Percentiles rank a stretch among this genome's conserved stretches.
Conservation (phyloP, 2,797 vertebrate genomes). For the Pteronotus mesoamericanus region DNA sequence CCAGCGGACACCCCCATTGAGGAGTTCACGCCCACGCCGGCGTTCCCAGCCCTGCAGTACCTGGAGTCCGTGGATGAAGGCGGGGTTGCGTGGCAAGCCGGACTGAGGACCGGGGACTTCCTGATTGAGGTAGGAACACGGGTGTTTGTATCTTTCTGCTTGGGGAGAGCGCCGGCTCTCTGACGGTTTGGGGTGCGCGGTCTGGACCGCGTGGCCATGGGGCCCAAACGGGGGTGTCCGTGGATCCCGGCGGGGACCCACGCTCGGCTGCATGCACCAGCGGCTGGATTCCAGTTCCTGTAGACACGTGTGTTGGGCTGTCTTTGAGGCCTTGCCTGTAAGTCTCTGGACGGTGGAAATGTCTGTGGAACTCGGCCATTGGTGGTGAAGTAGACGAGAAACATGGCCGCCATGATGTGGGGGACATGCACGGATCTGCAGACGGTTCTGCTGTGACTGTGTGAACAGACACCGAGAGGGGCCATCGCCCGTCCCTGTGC, state of each 20-base stretch:
- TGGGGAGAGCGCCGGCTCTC: slow-evolving; percentile 57
- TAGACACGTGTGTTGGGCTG: background rate
- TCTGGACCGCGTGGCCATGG: accelerated
- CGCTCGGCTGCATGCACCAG: accelerated
- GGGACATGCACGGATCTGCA: accelerated
- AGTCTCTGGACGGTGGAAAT: background rate
- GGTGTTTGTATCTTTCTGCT: background rate
- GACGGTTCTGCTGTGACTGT: background rate
- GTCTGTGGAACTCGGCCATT: background rate
- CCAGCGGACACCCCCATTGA: slow-evolving; percentile 97
- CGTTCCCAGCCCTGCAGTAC: slow-evolving; percentile 97
- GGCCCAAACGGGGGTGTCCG: accelerated
- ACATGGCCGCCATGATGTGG: background rate
- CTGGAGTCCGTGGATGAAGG: slow-evolving; percentile 99
- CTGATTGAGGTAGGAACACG: slow-evolving; percentile 91
- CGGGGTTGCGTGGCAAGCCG: slow-evolving; percentile 97
- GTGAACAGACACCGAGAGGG: background rate
- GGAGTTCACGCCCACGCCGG: slow-evolving; percentile 96
- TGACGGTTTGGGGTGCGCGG: accelerated
- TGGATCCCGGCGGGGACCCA: accelerated
- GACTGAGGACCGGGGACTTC: slow-evolving; percentile 96
- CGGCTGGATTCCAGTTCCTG: accelerated
- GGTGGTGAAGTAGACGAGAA: background rate
- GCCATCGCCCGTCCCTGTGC: accelerated
- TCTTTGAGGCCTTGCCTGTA: background rate